These are phyloP conservation scores for Rhegmatorhina hoffmannsi DNA, from an alignment of 2,113 vertebrate species.

Conservation along the genomic window DNA sequence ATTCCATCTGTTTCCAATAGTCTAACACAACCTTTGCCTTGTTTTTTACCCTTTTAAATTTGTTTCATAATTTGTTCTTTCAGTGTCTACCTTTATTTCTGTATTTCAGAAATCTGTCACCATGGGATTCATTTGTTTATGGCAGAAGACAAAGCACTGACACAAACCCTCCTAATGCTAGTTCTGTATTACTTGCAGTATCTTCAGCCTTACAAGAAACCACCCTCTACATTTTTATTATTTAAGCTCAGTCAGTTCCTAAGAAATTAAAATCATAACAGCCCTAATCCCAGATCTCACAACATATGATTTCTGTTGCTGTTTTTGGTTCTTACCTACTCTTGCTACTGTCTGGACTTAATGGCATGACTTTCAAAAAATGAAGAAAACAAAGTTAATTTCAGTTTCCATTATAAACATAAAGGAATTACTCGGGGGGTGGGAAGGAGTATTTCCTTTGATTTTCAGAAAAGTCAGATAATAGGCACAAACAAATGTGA, in stretches of 20 bases:
- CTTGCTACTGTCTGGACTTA: neutral
- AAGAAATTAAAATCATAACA: neutral
- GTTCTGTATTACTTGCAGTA: neutral
- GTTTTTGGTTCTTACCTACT: neutral
- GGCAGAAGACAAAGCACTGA: neutral
- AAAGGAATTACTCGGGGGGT: neutral
- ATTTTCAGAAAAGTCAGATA: neutral
- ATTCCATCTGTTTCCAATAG: conserved; percentile 44
- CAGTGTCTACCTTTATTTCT: neutral
- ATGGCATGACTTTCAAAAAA: neutral
- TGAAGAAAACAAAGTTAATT: conserved; percentile 12
- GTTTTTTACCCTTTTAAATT: conserved; percentile 5
- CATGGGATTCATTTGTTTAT: neutral
- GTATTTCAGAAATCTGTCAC: neutral
- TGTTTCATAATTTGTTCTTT: neutral
- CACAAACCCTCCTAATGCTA: neutral
- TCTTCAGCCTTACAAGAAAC: neutral
- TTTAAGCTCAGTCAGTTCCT: neutral
- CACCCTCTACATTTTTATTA: neutral
- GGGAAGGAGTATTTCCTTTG: neutral
- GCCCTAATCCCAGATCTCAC: neutral
- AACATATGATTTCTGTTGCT: neutral
- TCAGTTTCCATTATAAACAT: neutral
- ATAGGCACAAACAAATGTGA: neutral
- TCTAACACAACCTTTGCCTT: conserved; percentile 8